Evolutionary conservation across 2,888 invertebrate species (phyloP).

Genomic region (Ethmia dodecea): DNA sequence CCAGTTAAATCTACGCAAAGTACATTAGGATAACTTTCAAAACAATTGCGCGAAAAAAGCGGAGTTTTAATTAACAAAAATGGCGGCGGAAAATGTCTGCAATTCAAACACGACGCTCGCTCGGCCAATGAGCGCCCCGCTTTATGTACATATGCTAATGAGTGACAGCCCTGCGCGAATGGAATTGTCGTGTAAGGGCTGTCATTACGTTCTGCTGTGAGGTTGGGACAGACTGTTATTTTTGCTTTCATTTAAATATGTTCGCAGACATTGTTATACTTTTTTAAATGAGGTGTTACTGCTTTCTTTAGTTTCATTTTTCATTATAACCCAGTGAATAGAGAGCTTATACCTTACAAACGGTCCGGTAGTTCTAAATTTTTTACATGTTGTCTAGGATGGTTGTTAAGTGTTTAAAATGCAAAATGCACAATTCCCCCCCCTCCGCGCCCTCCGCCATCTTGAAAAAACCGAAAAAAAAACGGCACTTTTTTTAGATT

Average conservation of each 20-base stretch:
- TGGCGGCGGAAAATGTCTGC: constrained; percentile 54
- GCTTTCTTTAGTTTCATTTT: not conserved
- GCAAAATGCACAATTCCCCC: too few species aligned
- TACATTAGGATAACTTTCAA: constrained; percentile 38
- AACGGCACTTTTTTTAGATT: too few species aligned
- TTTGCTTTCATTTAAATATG: constrained; percentile 40
- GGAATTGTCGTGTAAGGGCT: constrained; percentile 73
- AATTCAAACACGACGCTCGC: constrained; percentile 48
- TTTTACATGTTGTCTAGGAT: too few species aligned
- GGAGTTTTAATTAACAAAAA: constrained; percentile 67
- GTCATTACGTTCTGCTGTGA: constrained; percentile 54
- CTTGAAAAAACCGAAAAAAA: too few species aligned
- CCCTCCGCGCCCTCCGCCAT: too few species aligned
- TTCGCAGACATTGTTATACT: constrained; percentile 24
- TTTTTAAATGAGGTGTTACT: constrained; percentile 7
- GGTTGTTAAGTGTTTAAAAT: too few species aligned
- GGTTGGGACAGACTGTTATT: constrained; percentile 49
- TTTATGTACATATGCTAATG: constrained; percentile 73
- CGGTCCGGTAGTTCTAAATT: too few species aligned
- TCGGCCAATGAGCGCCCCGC: constrained; percentile 49
- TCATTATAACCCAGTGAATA: too few species aligned
- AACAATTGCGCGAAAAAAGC: constrained; percentile 42
- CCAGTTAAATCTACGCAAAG: constrained; percentile 1
- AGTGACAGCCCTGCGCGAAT: constrained; percentile 67
- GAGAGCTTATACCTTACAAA: too few species aligned